Evolutionary conservation across 2,797 vertebrate species (phyloP), one percentile per base, ranked within the genome.

Genomic region (Sitta carolinensis): DNA sequence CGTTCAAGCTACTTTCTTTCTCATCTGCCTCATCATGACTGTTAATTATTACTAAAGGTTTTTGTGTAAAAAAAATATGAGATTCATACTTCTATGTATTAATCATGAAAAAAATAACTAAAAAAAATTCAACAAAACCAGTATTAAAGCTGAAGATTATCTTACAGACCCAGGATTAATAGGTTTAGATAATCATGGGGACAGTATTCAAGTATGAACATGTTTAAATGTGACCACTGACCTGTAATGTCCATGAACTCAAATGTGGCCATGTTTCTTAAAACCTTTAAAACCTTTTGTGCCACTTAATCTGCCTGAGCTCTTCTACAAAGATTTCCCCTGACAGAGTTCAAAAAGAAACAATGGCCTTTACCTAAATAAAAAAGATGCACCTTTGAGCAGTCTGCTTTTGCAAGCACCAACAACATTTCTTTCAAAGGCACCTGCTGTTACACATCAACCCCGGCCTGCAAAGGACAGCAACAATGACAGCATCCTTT

Each of bases 381-480:
- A 83, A 96, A 72, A 75, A 74, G 47, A 87, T 66, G 52, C 66
- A 69, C 43, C 84, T 93, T 57, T 61, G 82, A 66, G 85, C 52
- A 80, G 69, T 62, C 80, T 90, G 94, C 43, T 51, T 94, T 96
- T 96, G 95, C 92, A 95, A 96, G 68, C 0, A 3, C 73, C 76
- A 93, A 73, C 81, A 96, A 67, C 59, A 47, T 90, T 97, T 94
- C 86, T 96, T 94, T 92, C 79, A 95, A 95, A 97, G 87, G 70
- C 58, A 93, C 76, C 89, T 96, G 95, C 95, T 97, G 93, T 91
- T 97, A 36, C 43, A 63, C 61, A 87, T 94, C 96, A 97, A 64
- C 84, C 32, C 30, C 16, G 89, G 85, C 48, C 25, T 57, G 87
- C 72, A 96, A 93, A 97, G 91, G 89, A 93, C 84, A 89, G 52